These are phyloP conservation scores for Pangasius larnaudii DNA, from an alignment of 2,797 vertebrate species.

Conservation along the genomic window DNA sequence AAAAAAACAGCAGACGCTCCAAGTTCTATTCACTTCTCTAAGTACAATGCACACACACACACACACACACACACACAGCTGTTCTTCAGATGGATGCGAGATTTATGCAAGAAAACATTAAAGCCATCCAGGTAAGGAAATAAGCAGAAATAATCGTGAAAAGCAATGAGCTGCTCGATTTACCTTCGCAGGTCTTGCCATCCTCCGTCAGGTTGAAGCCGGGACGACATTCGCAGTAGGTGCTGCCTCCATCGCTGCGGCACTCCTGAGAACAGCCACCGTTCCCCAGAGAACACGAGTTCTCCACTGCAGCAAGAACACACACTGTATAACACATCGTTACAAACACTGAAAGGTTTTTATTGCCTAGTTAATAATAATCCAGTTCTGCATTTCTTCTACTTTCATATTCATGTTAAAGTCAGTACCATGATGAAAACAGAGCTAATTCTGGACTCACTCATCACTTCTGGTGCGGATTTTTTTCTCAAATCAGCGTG, in stretches of 20 bases:
- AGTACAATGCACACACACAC: not conserved
- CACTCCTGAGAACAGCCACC: conserved; percentile 90
- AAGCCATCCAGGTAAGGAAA: not conserved
- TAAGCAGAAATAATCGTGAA: not conserved
- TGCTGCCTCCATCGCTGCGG: conserved; percentile 70
- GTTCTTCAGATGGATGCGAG: not conserved
- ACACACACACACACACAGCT: not conserved
- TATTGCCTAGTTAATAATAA: not conserved
- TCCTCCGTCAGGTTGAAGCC: conserved; percentile 84
- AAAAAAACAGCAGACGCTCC: too few relatives aligned
- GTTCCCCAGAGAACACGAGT: conserved; percentile 80
- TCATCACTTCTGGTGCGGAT: not conserved
- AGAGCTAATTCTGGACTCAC: too few relatives aligned
- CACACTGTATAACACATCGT: not conserved
- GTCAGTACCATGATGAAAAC: not conserved
- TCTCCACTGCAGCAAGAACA: conserved; percentile 73
- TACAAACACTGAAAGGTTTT: not conserved
- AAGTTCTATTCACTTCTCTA: too few relatives aligned
- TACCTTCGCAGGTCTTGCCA: conserved; percentile 84
- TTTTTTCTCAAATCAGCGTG: not conserved
- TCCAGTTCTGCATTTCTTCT: not conserved
- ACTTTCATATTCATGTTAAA: not conserved
- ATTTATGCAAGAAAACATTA: not conserved
- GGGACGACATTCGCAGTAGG: conserved; percentile 79
- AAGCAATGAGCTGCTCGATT: not conserved